These are phyloP conservation scores for Drosophila leonis DNA, from an alignment of 2,888 invertebrate species.

Conservation along the genomic window DNA sequence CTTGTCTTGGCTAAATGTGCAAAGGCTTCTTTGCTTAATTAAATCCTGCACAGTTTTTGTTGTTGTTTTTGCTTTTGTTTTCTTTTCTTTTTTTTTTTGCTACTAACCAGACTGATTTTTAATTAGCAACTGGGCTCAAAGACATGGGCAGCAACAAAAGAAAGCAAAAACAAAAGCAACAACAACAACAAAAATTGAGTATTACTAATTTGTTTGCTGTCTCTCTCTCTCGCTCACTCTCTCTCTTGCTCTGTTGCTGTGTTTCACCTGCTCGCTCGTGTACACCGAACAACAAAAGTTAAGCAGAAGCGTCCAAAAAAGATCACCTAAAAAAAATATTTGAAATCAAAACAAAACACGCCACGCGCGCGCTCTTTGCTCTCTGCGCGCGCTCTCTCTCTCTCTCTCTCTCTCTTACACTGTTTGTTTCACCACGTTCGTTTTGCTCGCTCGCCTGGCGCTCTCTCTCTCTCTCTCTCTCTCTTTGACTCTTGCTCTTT, in stretches of 20 bases:
- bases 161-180: conserved; percentile 20
- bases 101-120: conserved; percentile 67
- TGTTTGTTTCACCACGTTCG: conserved; percentile 30
- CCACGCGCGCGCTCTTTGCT: conserved; percentile 33
- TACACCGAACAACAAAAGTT: conserved; percentile 22
- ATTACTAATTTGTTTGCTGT: conserved; percentile 50
- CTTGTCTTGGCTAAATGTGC: not conserved
- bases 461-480: conserved; percentile 38
- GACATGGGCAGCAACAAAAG: conserved; percentile 31
- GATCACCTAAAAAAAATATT: conserved; percentile 4
- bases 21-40: conserved; percentile 4
- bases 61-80: conserved; percentile 34
- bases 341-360: conserved; percentile 5
- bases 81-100: conserved; percentile 58
- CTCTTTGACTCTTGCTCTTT: conserved; percentile 9
- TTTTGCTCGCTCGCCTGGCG: conserved; percentile 39
- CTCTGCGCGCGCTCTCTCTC: conserved; percentile 17
- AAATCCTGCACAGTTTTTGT: conserved; percentile 24
- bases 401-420: conserved; percentile 42
- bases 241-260: too few species aligned
- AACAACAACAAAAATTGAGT: conserved; percentile 21
- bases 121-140: conserved; percentile 62
- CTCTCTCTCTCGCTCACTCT: conserved; percentile 15
- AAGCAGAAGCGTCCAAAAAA: conserved; percentile 7
- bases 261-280: conserved; percentile 18